Conservation (phyloP, 2,888 invertebrate genomes). For the Shargacucullia verbasci region DNA sequence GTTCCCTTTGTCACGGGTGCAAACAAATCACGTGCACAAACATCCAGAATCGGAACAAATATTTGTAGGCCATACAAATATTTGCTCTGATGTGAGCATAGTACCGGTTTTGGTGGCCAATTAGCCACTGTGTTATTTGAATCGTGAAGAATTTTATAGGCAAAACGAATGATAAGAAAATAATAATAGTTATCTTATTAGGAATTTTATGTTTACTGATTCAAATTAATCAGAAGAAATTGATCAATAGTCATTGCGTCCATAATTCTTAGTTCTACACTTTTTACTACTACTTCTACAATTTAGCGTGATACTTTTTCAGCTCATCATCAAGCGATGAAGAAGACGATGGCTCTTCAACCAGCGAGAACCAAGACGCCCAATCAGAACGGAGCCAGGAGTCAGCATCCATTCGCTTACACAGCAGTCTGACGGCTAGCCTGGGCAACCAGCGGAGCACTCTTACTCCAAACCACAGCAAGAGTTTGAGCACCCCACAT, state of each 20-base stretch:
- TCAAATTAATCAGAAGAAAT: no score
- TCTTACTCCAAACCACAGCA: constrained; percentile 80
- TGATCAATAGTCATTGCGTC: no score
- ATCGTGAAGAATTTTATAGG: neutral
- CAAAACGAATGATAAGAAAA: no score
- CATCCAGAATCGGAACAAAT: constrained; percentile 30
- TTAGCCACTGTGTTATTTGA: constrained; percentile 17
- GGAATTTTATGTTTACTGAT: no score
- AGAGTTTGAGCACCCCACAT: constrained; percentile 82
- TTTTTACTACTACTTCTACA: no score
- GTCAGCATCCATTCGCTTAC: constrained; percentile 71
- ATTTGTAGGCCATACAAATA: constrained; percentile 31
- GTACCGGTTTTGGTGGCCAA: neutral
- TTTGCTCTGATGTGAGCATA: constrained; percentile 10
- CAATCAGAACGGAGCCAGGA: constrained; percentile 80
- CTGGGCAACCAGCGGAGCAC: constrained; percentile 66
- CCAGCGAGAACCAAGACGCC: constrained; percentile 84
- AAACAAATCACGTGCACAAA: constrained; percentile 34
- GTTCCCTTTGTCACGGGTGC: constrained; percentile 10
- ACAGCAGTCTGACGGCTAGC: constrained; percentile 64
- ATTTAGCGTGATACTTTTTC: neutral
- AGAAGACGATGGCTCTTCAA: constrained; percentile 88
- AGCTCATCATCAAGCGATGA: constrained; percentile 93
- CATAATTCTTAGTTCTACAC: no score
- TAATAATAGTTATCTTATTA: no score